Base-by-base conservation (phyloP, 2,888 invertebrate species). In the Fissipunctia ypsillon region DNA sequence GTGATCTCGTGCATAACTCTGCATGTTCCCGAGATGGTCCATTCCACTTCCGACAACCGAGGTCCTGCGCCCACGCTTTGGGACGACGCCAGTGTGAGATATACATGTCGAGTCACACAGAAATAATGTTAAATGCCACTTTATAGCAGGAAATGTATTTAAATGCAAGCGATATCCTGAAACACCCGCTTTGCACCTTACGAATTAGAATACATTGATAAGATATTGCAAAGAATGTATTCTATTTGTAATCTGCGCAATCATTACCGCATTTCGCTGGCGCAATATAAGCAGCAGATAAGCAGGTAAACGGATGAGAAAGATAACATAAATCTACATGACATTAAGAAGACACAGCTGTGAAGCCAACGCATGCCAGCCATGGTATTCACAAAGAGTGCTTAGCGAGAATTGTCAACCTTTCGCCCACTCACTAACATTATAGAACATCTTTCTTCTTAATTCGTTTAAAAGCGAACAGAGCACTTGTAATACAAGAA, bases 61-160 rank as follows among this genome's bases (percentile, higher is more conserved):
- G 73, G 80, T 78, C 65, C 64, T 67, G 48, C 76, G 57, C 80
- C 84, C 68, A 85, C 84, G 67, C 60, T 22, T 69, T 74, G 69
- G 71, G 63, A 66, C 65, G 52, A 50, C 76, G 80, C 74, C 71
- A 71, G 59, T 70, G 22, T 63, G 64, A 65, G 28, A 65, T 60
- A 68, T 67, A 69, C 71, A 69, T 57, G 38, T 69, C 76, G 60
- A 63, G 50, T 73, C 70, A 74, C 57, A 63, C 68, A 71, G 59
- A 73, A 75, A 70, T 75, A 63, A 83, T 69, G 64, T 68, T 66
- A 75, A 66, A 85, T 59, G 31, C 70, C 63, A 66, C 61, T 75
- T 73, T 43, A 77, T n/a, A 70, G n/a, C 75, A 80, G 65, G 80
- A 83, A 80, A 83, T 85, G 64, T 69, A 77, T 74, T 83, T 80